Evolutionary conservation across 1,140 invertebrate genomes (phyloP).

Genomic region (Pogonomyrmex californicus): DNA sequence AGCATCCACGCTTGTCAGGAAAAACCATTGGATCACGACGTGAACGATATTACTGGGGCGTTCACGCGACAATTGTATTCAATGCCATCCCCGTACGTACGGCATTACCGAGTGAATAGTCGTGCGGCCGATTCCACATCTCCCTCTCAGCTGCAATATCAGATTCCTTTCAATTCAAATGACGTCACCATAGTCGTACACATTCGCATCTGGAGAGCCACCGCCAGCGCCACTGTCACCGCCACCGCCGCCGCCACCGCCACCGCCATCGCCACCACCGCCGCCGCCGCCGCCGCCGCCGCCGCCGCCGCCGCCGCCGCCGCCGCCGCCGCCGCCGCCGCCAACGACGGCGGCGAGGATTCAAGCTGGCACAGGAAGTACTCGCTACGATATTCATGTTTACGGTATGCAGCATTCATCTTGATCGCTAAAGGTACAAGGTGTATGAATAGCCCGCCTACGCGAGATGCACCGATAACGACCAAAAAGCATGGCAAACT

Average conservation of each 20-base stretch:
- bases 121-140: slow-evolving; percentile 20
- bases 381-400: background rate
- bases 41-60: slow-evolving; percentile 35
- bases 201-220: background rate
- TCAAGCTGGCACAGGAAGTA: background rate
- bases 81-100: slow-evolving; percentile 25
- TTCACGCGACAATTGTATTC: slow-evolving; percentile 52
- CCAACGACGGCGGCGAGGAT: background rate
- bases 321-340: too few species aligned
- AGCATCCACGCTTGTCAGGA: background rate
- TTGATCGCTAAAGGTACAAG: slow-evolving; percentile 12
- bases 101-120: slow-evolving; percentile 14
- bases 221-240: too few species aligned
- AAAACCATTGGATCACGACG: slow-evolving; percentile 5
- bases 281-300: too few species aligned
- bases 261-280: too few species aligned
- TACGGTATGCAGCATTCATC: background rate
- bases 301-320: background rate
- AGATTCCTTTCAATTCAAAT: slow-evolving; percentile 59
- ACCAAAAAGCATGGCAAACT: background rate
- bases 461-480: slow-evolving; percentile 40
- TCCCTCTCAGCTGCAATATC: slow-evolving; percentile 40
- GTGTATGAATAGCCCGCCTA: background rate
- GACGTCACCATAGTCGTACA: slow-evolving; percentile 37
- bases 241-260: background rate